Evolutionary conservation across 1,140 invertebrate genomes (phyloP).

Genomic region (Apis laboriosa): DNA sequence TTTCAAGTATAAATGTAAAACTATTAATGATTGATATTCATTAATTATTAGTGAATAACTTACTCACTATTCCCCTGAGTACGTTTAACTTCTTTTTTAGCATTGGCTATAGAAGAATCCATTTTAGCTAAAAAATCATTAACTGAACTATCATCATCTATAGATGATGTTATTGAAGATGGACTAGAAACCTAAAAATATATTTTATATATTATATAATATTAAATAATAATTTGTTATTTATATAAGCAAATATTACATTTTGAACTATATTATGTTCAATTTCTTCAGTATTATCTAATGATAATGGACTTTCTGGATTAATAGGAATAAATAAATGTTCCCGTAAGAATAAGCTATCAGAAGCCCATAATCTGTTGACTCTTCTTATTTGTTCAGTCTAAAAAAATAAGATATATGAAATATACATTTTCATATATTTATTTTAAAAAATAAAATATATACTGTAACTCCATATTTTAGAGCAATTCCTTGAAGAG

Average conservation of each 20-base stretch:
- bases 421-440: neutral
- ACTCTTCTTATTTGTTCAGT: constrained; percentile 94
- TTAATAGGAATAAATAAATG: constrained; percentile 90
- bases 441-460: constrained; percentile 7
- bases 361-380: constrained; percentile 93
- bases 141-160: constrained; percentile 86
- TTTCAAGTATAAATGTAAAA: neutral
- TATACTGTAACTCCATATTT: constrained; percentile 95
- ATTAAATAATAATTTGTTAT: neutral
- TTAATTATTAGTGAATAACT: constrained; percentile 77
- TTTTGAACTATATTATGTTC: constrained; percentile 63
- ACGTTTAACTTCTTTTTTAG: constrained; percentile 91
- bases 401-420: constrained; percentile 80
- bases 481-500: constrained; percentile 94
- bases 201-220: neutral
- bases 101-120: constrained; percentile 91
- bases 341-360: constrained; percentile 93
- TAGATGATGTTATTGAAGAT: constrained; percentile 71
- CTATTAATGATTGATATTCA: neutral
- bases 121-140: constrained; percentile 93
- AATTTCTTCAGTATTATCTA: constrained; percentile 70
- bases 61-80: constrained; percentile 89
- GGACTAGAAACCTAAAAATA: constrained; percentile 74
- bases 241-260: constrained; percentile 52
- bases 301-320: constrained; percentile 83